Evolutionary conservation across 23 tunicate genomes (phyloP).

Genomic region (Diplosoma virens): DNA sequence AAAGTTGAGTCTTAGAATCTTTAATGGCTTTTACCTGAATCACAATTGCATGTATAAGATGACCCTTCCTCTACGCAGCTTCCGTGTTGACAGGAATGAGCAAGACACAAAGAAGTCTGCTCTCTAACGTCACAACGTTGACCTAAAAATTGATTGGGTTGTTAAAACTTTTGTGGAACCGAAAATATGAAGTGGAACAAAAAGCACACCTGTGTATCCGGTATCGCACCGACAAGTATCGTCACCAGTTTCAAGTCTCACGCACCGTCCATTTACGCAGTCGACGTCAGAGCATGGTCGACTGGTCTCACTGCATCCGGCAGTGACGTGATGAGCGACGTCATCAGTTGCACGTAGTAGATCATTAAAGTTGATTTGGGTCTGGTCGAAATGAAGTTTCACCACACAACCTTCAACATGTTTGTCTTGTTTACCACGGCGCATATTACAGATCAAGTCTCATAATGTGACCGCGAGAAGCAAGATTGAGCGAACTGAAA

Average conservation of each 20-base stretch:
- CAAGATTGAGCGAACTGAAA: no score
- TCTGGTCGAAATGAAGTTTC: constrained; percentile 33
- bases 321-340: constrained; percentile 36
- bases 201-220: constrained; percentile 51
- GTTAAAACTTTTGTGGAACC: no score
- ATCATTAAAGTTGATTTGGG: constrained; percentile 19
- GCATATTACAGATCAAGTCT: neutral
- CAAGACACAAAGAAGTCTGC: constrained; percentile 12
- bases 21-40: constrained; percentile 25
- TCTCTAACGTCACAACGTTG: neutral
- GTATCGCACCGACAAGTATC: constrained; percentile 34
- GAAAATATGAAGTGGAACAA: neutral
- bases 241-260: constrained; percentile 7
- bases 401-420: constrained; percentile 23
- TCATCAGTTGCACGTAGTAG: constrained; percentile 34
- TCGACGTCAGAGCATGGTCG: constrained; percentile 29
- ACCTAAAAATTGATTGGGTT: neutral
- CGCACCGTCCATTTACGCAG: constrained; percentile 56
- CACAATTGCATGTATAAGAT: constrained; percentile 53
- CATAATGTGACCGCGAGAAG: no score
- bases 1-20: no score
- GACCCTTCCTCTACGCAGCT: constrained; percentile 26
- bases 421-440: neutral
- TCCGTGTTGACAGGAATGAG: constrained; percentile 63
- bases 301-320: constrained; percentile 42